Percentiles rank a stretch among this genome's conserved stretches.
Evolutionary conservation across 2,797 vertebrate genomes (phyloP).

Genomic region (Todus mexicanus): DNA sequence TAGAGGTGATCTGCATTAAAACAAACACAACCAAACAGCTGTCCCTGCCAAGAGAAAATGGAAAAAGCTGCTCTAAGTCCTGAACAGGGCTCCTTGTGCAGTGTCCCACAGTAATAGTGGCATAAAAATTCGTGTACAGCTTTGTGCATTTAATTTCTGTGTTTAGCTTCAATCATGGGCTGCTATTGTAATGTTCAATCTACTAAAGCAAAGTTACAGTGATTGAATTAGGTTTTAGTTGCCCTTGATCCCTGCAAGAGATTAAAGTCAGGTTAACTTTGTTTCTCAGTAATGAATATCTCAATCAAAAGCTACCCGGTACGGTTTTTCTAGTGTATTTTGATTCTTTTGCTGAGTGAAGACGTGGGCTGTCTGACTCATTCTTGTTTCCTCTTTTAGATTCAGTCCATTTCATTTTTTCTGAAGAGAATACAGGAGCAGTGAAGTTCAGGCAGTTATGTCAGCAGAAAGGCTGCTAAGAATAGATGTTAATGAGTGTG

Average conservation of each 20-base stretch:
- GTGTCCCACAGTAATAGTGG: neutral
- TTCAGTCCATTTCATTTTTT: neutral
- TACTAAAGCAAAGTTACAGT: neutral
- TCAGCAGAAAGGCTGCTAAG: slow-evolving; percentile 25
- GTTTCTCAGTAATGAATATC: neutral
- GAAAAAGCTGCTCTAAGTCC: neutral
- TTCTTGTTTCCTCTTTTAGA: neutral
- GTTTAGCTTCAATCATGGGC: neutral
- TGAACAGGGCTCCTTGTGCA: neutral
- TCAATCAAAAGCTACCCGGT: neutral
- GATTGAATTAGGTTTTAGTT: neutral
- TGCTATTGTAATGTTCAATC: neutral
- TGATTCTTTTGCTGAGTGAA: neutral
- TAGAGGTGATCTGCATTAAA: neutral
- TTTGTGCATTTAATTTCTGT: neutral
- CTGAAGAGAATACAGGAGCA: neutral
- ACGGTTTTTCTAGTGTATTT: neutral
- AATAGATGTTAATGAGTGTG: slow-evolving; percentile 1
- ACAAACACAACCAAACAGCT: neutral
- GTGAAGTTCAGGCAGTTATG: neutral
- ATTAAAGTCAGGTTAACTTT: neutral
- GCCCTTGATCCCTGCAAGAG: neutral
- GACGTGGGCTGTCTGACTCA: neutral
- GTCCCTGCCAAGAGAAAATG: neutral
- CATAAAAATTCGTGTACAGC: neutral